phyloP scores from a whole-genome alignment of 2,113 vertebrate genomes.

The Daboia siamensis region DNA sequence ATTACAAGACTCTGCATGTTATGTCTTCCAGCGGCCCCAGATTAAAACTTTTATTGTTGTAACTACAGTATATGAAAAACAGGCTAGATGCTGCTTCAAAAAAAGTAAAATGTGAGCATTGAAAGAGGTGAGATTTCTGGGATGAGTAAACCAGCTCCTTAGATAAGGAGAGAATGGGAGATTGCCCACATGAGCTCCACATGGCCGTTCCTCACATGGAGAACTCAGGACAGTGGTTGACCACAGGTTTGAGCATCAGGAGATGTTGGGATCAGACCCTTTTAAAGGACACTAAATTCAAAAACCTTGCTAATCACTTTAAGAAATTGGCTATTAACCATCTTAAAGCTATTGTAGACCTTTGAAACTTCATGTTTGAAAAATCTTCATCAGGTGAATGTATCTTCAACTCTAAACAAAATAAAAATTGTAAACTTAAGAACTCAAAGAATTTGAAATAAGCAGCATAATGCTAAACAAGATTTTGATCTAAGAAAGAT shows the following conservation, averaged over 20 bases:
- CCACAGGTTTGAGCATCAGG: neutral
- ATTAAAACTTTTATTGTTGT: neutral
- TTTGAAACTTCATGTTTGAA: neutral
- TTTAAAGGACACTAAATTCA: neutral
- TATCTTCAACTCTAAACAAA: neutral
- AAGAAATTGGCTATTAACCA: neutral
- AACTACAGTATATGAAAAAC: neutral
- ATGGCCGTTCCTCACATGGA: neutral
- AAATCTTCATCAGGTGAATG: neutral
- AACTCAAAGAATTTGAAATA: neutral
- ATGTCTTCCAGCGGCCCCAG: neutral
- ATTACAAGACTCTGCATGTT: neutral
- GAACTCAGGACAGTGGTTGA: neutral
- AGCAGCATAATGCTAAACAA: neutral
- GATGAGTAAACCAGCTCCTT: neutral
- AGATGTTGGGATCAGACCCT: neutral
- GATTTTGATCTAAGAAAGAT: neutral
- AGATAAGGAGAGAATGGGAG: neutral
- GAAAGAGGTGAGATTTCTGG: conserved; percentile 46
- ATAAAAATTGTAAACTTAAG: neutral
- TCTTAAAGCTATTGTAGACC: neutral
- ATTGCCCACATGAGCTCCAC: neutral
- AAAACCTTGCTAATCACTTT: neutral
- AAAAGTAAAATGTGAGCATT: conserved; percentile 67
- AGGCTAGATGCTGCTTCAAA: conserved; percentile 64